These are phyloP conservation scores for Diogma glabrata DNA, from an alignment of 2,888 invertebrate genomes.

Conservation along the genomic window DNA sequence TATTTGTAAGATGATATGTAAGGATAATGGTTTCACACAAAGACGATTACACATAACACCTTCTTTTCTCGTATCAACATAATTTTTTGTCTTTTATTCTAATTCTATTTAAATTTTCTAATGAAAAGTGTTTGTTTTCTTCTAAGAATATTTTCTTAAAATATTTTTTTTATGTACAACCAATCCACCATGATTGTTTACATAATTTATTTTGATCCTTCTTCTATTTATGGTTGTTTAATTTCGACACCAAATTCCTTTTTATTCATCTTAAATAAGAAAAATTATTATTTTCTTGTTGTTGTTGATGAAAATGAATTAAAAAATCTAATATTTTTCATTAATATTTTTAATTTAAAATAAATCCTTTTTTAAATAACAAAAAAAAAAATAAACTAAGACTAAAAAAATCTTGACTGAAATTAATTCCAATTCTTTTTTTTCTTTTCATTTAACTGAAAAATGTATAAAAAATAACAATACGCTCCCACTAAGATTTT, in stretches of 20 bases:
- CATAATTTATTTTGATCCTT: slow-evolving; percentile 8
- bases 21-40: slow-evolving; percentile 8
- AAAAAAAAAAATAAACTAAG: too few species aligned
- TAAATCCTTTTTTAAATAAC: slow-evolving; percentile 8
- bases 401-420: not conserved
- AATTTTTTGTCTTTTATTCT: too few species aligned
- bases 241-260: too few species aligned
- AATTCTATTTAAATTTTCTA: too few species aligned
- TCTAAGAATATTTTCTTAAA: too few species aligned
- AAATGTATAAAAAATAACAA: slow-evolving; percentile 1
- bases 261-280: too few species aligned
- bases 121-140: too few species aligned
- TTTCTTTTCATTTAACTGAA: not conserved
- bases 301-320: not conserved
- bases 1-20: too few species aligned
- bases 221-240: too few species aligned
- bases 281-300: too few species aligned
- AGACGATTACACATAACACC: slow-evolving; percentile 8
- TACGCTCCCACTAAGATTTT: too few species aligned
- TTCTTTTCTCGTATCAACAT: too few species aligned
- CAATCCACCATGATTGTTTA: slow-evolving; percentile 4
- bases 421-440: slow-evolving; percentile 7
- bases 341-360: slow-evolving; percentile 9
- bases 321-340: slow-evolving; percentile 5
- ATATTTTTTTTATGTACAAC: not conserved